Percentiles rank a stretch among this genome's conserved stretches.
phyloP scores from a whole-genome alignment of 2,113 vertebrate genomes.

The Pachypanchax playfairii region DNA sequence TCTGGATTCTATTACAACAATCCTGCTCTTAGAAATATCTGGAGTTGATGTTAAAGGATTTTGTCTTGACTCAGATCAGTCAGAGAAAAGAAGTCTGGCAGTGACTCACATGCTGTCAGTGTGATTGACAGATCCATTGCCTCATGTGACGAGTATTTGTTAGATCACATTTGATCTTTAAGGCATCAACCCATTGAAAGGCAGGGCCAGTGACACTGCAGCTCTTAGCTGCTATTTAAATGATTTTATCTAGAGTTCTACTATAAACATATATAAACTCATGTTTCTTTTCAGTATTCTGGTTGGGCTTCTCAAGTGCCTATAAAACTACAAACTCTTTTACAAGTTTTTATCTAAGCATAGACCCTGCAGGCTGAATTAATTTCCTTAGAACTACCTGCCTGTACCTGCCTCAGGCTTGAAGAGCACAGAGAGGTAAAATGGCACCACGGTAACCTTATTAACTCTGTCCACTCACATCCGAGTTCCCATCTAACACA shows the following conservation, averaged over 20 bases:
- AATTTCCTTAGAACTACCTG: constrained; percentile 42
- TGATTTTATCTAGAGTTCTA: too few species aligned
- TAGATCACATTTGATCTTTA: constrained; percentile 50
- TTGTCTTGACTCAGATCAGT: constrained; percentile 37
- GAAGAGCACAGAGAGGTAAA: constrained; percentile 28
- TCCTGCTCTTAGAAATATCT: background rate
- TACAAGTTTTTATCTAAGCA: constrained; percentile 27
- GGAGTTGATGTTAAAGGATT: constrained; percentile 11
- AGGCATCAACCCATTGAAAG: constrained; percentile 49
- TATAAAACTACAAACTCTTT: constrained; percentile 33
- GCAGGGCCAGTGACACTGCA: constrained; percentile 22
- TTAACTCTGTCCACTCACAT: constrained; percentile 42
- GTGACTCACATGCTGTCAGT: constrained; percentile 42
- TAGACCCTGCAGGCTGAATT: constrained; percentile 33
- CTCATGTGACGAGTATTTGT: constrained; percentile 62
- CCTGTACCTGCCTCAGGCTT: constrained; percentile 36
- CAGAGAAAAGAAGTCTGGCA: constrained; percentile 30
- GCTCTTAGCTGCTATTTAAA: constrained; percentile 32
- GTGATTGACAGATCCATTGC: constrained; percentile 62
- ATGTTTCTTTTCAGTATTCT: constrained; percentile 26
- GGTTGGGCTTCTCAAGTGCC: constrained; percentile 19
- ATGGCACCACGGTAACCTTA: constrained; percentile 22
- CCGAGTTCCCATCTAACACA: constrained; percentile 23
- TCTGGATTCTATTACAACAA: background rate
- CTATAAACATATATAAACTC: background rate